Base-by-base conservation (phyloP, 2,113 vertebrate species). In the Alexandromys fortis region DNA sequence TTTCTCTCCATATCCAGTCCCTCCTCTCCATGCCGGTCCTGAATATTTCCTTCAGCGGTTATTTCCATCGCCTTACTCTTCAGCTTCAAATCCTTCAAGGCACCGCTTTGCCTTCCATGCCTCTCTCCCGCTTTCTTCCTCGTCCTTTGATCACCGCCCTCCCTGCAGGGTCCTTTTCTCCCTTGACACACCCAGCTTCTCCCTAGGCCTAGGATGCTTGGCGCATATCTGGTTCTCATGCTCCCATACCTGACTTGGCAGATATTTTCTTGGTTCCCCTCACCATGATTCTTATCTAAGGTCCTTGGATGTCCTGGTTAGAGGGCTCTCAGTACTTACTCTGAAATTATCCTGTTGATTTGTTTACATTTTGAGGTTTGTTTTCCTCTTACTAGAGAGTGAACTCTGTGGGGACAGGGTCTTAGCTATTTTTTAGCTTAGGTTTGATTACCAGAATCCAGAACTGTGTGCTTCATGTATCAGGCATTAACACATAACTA, bases 321-420 rank as follows among this genome's bases (percentile, higher is more conserved):
- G 5, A 76, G 28, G 24, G 55, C 19, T 79, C 11, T 86, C 14
- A 67, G 63, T 63, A 77, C n/a, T 70, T 68, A 82, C 30, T 68
- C 17, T 61, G 93, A 81, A 81, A 11, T 35, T 65, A 77, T 14
- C n/a, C 26, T 92, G 11, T 55, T 81, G 47, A 86, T 81, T 94
- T 92, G n/a, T 61, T 93, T 21, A 67, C 10, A 89, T 68, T 95
- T 78, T 38, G 33, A 58, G 78, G 30, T 73, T 88, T 75, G 17
- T 38, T 78, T 82, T 30, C 30, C 35, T 92, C 55, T 92, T 85
- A 65, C 70, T 81, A 93, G 76, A 65, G 63, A 76, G 76, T 86
- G 76, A 72, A 26, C 30, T 86, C n/a, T 45, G 21, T 24, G 28
- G 83, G 19, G 47, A n/a, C 21, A 81, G 49, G 38, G 1, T 45